Evolutionary conservation across 2,797 vertebrate species (phyloP).

Genomic region (Lacerta viridis): DNA sequence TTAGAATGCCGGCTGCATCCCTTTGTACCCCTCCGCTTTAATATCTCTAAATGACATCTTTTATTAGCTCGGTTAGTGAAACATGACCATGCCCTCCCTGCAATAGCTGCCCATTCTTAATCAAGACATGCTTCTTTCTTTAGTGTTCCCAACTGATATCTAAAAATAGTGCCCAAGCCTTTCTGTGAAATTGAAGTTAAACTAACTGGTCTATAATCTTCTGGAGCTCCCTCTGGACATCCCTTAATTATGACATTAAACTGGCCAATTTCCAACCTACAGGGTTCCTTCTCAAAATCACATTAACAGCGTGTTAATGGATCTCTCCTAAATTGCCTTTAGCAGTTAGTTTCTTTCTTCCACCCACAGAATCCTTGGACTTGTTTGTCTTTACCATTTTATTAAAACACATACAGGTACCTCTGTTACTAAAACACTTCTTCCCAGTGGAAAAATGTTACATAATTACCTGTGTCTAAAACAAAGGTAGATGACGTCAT

Average conservation of each 20-base stretch:
- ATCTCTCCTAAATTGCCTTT: constrained; percentile 7
- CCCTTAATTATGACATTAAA: constrained; percentile 50
- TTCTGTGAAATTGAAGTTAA: constrained; percentile 59
- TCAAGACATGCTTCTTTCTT: constrained; percentile 44
- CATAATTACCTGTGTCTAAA: not conserved
- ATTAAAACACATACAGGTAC: not conserved
- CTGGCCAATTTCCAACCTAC: constrained; percentile 34
- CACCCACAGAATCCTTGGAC: constrained; percentile 10
- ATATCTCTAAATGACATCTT: constrained; percentile 62
- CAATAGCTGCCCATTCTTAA: constrained; percentile 54
- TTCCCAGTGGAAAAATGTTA: not conserved
- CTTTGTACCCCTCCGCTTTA: constrained; percentile 63
- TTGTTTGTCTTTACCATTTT: constrained; percentile 23
- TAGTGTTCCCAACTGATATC: constrained; percentile 56
- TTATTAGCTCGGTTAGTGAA: constrained; percentile 67
- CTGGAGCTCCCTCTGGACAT: constrained; percentile 29
- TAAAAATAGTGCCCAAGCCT: constrained; percentile 58
- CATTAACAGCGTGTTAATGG: constrained; percentile 33
- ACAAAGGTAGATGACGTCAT: too few species aligned
- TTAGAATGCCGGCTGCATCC: constrained; percentile 54
- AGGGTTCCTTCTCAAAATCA: constrained; percentile 22
- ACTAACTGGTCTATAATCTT: constrained; percentile 46
- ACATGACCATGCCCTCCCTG: constrained; percentile 46
- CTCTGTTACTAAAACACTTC: not conserved
- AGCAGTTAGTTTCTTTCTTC: not conserved